Evolutionary conservation across 2,888 invertebrate species (phyloP).

Genomic region (Lymantria monacha): DNA sequence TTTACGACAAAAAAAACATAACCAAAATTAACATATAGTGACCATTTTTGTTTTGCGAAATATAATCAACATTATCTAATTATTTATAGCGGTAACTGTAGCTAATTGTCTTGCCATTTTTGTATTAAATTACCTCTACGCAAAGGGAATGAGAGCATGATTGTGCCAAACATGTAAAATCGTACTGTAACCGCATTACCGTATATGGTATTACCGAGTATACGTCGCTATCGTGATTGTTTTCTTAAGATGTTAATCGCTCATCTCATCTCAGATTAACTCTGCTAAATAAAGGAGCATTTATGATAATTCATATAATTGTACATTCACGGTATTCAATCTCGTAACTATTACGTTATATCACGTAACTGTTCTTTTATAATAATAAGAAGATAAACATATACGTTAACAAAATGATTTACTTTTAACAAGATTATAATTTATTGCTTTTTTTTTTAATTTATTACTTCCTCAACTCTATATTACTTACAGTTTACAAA

Average conservation of each 20-base stretch:
- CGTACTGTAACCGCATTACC: constrained; percentile 49
- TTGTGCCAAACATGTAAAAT: constrained; percentile 28
- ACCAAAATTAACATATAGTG: constrained; percentile 18
- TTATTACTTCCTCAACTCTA: neutral
- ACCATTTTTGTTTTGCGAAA: constrained; percentile 14
- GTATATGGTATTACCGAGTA: constrained; percentile 44
- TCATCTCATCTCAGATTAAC: neutral
- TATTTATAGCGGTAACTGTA: constrained; percentile 21
- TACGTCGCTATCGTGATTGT: constrained; percentile 16
- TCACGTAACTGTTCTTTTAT: constrained; percentile 1
- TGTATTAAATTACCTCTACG: constrained; percentile 49
- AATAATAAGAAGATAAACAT: neutral
- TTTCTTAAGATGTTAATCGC: constrained; percentile 14
- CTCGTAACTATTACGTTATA: constrained; percentile 1
- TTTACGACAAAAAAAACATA: neutral
- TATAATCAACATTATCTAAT: constrained; percentile 27
- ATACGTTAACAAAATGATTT: neutral
- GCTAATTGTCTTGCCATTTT: constrained; percentile 44
- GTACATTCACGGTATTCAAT: neutral
- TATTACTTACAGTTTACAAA: neutral
- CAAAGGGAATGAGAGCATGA: constrained; percentile 58
- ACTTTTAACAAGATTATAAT: constrained; percentile 13
- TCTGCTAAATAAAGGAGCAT: constrained; percentile 5
- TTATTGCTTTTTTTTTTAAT: neutral
- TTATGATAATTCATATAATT: constrained; percentile 5